Evolutionary conservation across 2,888 invertebrate species (phyloP), one percentile per base, ranked within the genome.

Genomic region (Epirrhoe alternata): DNA sequence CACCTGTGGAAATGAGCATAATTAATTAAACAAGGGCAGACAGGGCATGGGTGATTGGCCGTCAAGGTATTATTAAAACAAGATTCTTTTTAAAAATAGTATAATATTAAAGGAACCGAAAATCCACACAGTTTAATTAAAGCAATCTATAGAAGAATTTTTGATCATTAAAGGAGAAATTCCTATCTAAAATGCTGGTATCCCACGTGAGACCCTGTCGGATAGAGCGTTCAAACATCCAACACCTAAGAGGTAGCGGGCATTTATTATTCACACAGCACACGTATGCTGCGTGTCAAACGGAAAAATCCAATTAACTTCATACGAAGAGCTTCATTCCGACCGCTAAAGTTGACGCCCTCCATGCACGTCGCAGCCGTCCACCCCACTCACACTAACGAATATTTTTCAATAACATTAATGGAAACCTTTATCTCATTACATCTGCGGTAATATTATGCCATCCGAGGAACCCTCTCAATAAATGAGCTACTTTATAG

Each of bases 261-360:
- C 80, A 83, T 86, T 88, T 86, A 87, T 88, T 89, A 90, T 89
- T 87, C 88, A 88, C 82, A 81, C 86, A 78, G 83, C 82, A 82
- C 87, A 86, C 90, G 87, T 87, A 79, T 84, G 77, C 80, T 76
- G 76, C 86, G 85, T 79, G 86, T 86, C 86, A 89, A 88, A 90
- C 87, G 90, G 89, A 90, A 90, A 90, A 91, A 91, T 90, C 90
- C 90, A 91, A 91, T 91, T 90, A 90, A 90, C 86, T 90, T 81
- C 88, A 87, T 87, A 85, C 86, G 88, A 86, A 85, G 85, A 85
- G 87, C 82, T 81, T 84, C 82, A 82, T 83, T 82, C 83, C 82
- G 81, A 82, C 83, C 80, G 74, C 80, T 77, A 75, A 84, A 86
- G 82, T 79, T 79, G 79, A 78, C 81, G 77, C 77, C 75, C 75